Percentiles rank a stretch among this genome's conserved stretches.
These are phyloP conservation scores for Felis chaus DNA, from an alignment of 2,113 vertebrate genomes.

Conservation along the genomic window DNA sequence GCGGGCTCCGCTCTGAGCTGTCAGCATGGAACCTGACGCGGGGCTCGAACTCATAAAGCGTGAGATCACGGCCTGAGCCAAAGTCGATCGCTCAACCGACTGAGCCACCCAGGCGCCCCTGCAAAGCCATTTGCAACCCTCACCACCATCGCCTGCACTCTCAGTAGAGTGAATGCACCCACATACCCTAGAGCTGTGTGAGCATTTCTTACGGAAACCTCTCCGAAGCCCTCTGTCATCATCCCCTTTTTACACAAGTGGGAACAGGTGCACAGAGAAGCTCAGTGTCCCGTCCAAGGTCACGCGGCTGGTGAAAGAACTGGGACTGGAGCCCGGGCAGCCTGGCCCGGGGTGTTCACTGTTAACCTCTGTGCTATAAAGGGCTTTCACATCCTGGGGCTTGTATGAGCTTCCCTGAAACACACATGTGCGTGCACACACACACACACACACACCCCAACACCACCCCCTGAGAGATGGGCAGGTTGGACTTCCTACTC, in stretches of 20 bases:
- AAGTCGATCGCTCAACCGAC: too few species aligned
- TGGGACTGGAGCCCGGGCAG: not conserved
- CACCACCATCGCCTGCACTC: accelerated
- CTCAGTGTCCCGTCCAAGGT: not conserved
- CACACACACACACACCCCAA: not conserved
- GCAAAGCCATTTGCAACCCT: accelerated
- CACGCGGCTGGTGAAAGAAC: not conserved
- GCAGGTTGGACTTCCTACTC: not conserved
- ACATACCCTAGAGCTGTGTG: accelerated
- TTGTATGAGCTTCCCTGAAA: not conserved
- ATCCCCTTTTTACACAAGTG: not conserved
- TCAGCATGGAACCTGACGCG: too few species aligned
- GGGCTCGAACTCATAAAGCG: too few species aligned
- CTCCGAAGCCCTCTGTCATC: not conserved
- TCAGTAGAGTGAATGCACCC: accelerated
- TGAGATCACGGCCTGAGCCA: too few species aligned
- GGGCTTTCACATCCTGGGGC: not conserved
- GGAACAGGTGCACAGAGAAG: not conserved
- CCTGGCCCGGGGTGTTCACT: accelerated
- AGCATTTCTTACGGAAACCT: not conserved
- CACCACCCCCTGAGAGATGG: not conserved
- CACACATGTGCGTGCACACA: not conserved
- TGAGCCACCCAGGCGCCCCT: too few species aligned
- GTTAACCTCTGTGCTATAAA: not conserved
- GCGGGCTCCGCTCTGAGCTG: too few species aligned